phyloP scores from a whole-genome alignment of 2,797 vertebrate species.

The Sphaeramia orbicularis region DNA sequence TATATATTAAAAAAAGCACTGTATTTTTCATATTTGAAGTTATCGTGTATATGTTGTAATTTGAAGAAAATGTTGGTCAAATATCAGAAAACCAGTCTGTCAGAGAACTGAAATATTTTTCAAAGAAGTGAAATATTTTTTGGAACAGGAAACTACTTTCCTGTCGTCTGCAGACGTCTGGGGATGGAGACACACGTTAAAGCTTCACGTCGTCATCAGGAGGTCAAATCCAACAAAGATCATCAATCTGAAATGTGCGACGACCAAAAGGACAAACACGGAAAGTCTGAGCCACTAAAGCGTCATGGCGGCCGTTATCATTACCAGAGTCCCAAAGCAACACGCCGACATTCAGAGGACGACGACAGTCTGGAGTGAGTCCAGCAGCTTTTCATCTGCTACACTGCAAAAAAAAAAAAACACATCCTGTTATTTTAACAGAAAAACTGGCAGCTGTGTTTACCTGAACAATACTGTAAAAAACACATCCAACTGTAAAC shows the following conservation, averaged over 20 bases:
- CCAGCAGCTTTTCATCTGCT: background rate
- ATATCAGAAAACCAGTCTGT: too few species aligned
- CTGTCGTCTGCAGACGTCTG: conserved; percentile 19
- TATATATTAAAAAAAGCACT: too few species aligned
- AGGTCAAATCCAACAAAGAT: conserved; percentile 13
- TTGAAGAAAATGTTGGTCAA: too few species aligned
- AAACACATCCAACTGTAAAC: too few species aligned
- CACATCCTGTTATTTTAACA: too few species aligned
- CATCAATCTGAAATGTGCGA: conserved; percentile 50
- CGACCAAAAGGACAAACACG: conserved; percentile 52
- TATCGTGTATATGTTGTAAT: too few species aligned
- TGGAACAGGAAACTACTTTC: conserved; percentile 16
- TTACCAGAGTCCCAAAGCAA: conserved; percentile 48
- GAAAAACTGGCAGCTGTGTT: too few species aligned
- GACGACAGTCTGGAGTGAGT: conserved; percentile 69
- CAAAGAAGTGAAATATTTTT: conserved; percentile 17
- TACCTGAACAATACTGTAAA: too few species aligned
- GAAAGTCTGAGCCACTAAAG: conserved; percentile 60
- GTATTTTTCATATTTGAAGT: too few species aligned
- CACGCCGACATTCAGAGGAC: conserved; percentile 53
- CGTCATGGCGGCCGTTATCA: conserved; percentile 54
- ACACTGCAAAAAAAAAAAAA: too few species aligned
- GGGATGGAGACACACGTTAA: conserved; percentile 74
- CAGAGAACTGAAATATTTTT: conserved; percentile 4
- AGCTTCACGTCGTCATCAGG: conserved; percentile 41